Evolutionary conservation across 2,888 invertebrate genomes (phyloP).

Genomic region (Tridacna gigas): DNA sequence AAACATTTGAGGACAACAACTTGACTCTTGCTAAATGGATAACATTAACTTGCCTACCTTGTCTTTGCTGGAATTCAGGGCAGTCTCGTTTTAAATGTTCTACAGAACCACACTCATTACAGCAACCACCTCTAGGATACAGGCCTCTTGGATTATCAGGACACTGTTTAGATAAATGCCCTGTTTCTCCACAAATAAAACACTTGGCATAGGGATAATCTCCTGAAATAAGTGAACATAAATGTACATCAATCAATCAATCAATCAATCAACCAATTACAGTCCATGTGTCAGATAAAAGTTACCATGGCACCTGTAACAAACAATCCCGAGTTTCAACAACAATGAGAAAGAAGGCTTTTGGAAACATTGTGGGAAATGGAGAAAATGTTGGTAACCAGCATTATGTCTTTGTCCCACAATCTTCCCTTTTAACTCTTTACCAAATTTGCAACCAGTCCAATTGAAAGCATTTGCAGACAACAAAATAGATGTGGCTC

Average conservation of each 20-base stretch:
- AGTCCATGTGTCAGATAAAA: no score
- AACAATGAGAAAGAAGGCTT: no score
- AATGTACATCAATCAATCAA: no score
- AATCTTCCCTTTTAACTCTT: background rate
- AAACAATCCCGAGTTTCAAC: background rate
- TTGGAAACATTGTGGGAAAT: slow-evolving; percentile 2
- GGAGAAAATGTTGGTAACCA: slow-evolving; percentile 2
- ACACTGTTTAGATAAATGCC: slow-evolving; percentile 94
- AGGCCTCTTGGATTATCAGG: slow-evolving; percentile 94
- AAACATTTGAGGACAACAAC: no score
- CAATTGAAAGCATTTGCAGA: background rate
- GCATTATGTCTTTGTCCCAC: background rate
- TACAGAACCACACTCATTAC: slow-evolving; percentile 91
- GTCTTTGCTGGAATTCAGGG: slow-evolving; percentile 88
- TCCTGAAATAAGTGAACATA: slow-evolving; percentile 62
- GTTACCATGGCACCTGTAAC: no score
- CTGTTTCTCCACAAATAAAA: slow-evolving; percentile 94
- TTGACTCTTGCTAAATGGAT: no score
- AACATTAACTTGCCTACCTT: slow-evolving; percentile 70
- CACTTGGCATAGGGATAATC: slow-evolving; percentile 93
- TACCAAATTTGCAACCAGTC: background rate
- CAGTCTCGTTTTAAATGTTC: slow-evolving; percentile 93
- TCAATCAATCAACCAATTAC: no score
- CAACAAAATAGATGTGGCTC: background rate
- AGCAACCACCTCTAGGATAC: slow-evolving; percentile 93